A percentile compares a stretch with the other conserved stretches of the same genome.
These are phyloP conservation scores for Tupaia chinensis DNA, from an alignment of 2,113 vertebrate genomes.

Conservation along the genomic window DNA sequence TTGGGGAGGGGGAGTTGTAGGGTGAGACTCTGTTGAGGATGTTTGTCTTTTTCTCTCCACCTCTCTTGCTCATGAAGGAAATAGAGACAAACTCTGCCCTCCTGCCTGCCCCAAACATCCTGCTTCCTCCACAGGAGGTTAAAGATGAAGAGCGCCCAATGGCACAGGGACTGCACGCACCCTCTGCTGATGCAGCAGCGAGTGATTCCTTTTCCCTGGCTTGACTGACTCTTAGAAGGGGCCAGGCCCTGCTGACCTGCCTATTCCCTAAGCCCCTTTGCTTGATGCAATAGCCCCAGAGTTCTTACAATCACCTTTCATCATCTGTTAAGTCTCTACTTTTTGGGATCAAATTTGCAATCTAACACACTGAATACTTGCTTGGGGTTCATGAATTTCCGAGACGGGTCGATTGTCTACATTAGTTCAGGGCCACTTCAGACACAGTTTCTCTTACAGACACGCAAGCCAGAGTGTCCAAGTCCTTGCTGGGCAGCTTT, in stretches of 20 bases:
- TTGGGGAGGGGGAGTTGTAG: too few species aligned
- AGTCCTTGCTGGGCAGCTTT: not conserved
- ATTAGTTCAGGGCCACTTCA: not conserved
- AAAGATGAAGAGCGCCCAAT: not conserved
- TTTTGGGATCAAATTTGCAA: not conserved
- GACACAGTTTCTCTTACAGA: not conserved
- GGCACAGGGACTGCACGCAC: not conserved
- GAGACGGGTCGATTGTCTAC: not conserved
- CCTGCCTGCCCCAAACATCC: not conserved
- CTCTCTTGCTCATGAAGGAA: too few species aligned
- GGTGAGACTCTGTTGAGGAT: too few species aligned
- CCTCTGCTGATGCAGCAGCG: not conserved
- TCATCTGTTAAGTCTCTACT: not conserved
- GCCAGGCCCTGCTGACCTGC: not conserved
- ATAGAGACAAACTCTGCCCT: not conserved
- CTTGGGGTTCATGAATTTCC: not conserved
- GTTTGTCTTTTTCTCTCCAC: too few species aligned
- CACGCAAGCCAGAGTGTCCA: not conserved
- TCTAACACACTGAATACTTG: not conserved
- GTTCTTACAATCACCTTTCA: not conserved
- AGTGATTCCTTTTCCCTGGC: not conserved
- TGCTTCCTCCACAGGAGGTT: not conserved
- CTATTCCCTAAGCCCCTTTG: not conserved
- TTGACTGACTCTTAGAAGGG: not conserved
- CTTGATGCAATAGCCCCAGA: not conserved